phyloP scores from a whole-genome alignment of 2,113 vertebrate genomes.

The Puffinus mauretanicus region DNA sequence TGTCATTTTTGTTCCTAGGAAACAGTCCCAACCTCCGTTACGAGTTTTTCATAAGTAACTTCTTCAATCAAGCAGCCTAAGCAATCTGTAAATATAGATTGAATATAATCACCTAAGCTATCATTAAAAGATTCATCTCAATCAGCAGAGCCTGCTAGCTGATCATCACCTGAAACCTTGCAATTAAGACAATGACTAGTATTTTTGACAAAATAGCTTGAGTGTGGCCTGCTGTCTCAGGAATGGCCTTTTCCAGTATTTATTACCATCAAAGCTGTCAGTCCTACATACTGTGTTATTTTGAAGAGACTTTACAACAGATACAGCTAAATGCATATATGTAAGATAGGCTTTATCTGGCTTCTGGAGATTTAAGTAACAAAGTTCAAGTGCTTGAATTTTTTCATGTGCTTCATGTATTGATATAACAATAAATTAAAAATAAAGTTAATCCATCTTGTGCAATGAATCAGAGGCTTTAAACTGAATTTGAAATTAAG shows the following conservation, averaged over 20 bases:
- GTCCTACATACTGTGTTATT: not conserved
- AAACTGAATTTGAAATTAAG: not conserved
- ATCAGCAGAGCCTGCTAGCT: not conserved
- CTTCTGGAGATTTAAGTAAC: not conserved
- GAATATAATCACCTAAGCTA: constrained; percentile 4
- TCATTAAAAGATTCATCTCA: constrained; percentile 24
- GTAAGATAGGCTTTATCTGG: not conserved
- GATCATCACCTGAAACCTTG: constrained; percentile 27
- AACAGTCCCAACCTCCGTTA: not conserved
- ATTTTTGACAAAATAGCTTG: constrained; percentile 6
- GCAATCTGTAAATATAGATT: not conserved
- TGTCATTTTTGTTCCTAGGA: not conserved
- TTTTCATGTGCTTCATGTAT: not conserved
- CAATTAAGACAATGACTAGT: constrained; percentile 15
- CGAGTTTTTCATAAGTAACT: not conserved
- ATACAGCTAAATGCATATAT: not conserved
- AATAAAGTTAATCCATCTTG: not conserved
- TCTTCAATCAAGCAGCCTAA: constrained; percentile 9
- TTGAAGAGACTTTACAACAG: not conserved
- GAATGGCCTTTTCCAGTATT: not conserved
- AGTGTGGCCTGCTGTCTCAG: not conserved
- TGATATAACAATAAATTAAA: not conserved
- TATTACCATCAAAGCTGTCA: not conserved
- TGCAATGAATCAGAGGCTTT: not conserved
- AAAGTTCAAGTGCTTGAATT: not conserved